Base-by-base conservation (phyloP, 2,888 invertebrate species). In the Drosophila anceps region DNA sequence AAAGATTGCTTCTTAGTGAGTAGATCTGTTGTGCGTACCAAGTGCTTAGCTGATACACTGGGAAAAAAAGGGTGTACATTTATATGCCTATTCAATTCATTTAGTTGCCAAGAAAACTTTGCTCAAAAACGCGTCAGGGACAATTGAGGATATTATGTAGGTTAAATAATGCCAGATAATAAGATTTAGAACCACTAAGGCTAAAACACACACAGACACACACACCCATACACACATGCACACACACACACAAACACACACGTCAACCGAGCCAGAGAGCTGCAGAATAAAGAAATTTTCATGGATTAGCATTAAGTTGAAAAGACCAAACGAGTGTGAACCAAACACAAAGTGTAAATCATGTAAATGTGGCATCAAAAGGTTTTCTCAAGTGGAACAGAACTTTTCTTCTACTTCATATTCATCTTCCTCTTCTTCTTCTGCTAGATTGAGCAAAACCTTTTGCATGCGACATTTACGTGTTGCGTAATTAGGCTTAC, bases 231-330 rank as follows among this genome's bases (percentile, higher is more conserved):
- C 50, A 50, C 69, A 65, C 63, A 55, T n/a, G n/a, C n/a, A n/a
- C n/a, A n/a, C n/a, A n/a, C n/a, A n/a, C 35, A 51, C 65, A 68
- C 51, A 76, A 67, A 75, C 72, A 67, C 76, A 83, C 88, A 83
- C 84, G 81, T 79, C 84, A 85, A 85, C 86, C 54, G 72, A 81
- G 81, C 81, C 88, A 84, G 79, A 69, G 86, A 85, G 68, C 86
- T 84, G 86, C 48, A 79, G 88, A 73, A 59, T 73, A 73, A 70
- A 80, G 53, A 57, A 33, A 63, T 31, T 37, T 58, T 46, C 55
- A n/a, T 41, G 37, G 53, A 70, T 85, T 81, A 83, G 53, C 18
- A 31, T 37, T 15, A 24, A 24, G 55, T 71, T 18, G 33, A 55
- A 44, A 24, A 37, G 33, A 31, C 9, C 9, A 53, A 27, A 8